Evolutionary conservation across 2,797 vertebrate species (phyloP), one percentile per base, ranked within the genome.

Genomic region (Trichosurus vulpecula): DNA sequence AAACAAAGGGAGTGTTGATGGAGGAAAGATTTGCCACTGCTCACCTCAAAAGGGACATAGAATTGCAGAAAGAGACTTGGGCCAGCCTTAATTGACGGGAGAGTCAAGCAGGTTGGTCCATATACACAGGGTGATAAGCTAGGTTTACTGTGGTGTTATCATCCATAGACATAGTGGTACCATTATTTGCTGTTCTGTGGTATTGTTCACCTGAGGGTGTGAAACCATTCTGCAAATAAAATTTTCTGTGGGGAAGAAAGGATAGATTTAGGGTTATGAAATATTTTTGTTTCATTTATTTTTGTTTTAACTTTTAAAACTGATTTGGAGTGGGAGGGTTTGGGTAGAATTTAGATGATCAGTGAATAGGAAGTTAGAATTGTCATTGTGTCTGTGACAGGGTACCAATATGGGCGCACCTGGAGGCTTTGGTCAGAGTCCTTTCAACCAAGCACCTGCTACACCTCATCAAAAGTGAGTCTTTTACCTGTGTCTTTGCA

Each of bases 401-500:
- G 99, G 99, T 95, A 98, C 99, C 55, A 98, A 99, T 95, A 99
- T 99, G 90, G 99, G 99, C 95, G 99, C 99, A 93, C 99, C 99
- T 96, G 99, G 99, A 98, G 99, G 98, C 98, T 99, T 99, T 55
- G 99, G 99, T 95, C 99, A 99, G 98, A 99, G 98, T 98, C 99
- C 99, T 58, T 99, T 99, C 98, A 99, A 98, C 99, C 99, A 99
- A 98, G 99, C 99, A 93, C 99, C 99, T 6, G 98, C 99, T 41
- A 99, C 99, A 90, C 99, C 99, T 97, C 99, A 99, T 98, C 99
- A 99, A 98, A 99, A 99, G 99, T 99, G 99, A 99, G 99, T 95
- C 93, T 30, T 74, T 53, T 9, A 4, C 35, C 0, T 54, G 58
- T 0, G 0, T 58, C 47, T 95, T 12, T 27, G 0, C 92, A 6